Percentiles rank a stretch among this genome's conserved stretches.
Evolutionary conservation across 1,140 invertebrate species (phyloP).

Genomic region (Zeugodacus cucurbitae): DNA sequence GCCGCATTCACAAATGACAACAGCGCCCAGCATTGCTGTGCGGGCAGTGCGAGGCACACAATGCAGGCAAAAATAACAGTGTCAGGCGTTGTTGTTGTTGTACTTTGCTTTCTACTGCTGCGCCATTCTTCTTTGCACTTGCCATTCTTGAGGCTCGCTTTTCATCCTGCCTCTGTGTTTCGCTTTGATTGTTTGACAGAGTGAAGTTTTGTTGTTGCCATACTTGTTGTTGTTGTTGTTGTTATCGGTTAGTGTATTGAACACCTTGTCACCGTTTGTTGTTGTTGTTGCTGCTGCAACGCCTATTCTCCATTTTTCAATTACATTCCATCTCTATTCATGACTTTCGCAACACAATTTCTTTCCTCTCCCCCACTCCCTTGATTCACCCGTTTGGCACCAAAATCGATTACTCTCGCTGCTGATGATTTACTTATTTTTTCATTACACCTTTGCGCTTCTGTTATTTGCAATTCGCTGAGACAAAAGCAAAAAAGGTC

Average conservation of each 20-base stretch:
- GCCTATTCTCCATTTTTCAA: not conserved
- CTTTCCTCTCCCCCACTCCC: not conserved
- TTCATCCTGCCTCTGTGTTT: not conserved
- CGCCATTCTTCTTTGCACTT: not conserved
- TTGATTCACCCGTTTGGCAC: not conserved
- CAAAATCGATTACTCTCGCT: not conserved
- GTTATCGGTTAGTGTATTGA: not conserved
- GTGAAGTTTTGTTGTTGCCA: slow-evolving; percentile 15
- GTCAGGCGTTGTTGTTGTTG: not conserved
- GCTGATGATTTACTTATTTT: not conserved
- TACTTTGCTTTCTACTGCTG: not conserved
- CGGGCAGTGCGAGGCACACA: not conserved
- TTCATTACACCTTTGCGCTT: not conserved
- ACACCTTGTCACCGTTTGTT: not conserved
- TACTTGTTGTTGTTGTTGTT: not conserved
- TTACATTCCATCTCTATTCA: not conserved
- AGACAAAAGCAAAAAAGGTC: not conserved
- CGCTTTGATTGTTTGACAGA: not conserved
- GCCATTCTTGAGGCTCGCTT: not conserved
- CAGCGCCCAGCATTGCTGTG: not conserved
- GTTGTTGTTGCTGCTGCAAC: not conserved
- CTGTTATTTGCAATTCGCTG: not conserved
- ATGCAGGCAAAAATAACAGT: not conserved
- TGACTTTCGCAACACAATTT: not conserved
- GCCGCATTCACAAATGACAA: not conserved